Conservation (phyloP, 2,888 invertebrate species). For the Horisme vitalbata region DNA sequence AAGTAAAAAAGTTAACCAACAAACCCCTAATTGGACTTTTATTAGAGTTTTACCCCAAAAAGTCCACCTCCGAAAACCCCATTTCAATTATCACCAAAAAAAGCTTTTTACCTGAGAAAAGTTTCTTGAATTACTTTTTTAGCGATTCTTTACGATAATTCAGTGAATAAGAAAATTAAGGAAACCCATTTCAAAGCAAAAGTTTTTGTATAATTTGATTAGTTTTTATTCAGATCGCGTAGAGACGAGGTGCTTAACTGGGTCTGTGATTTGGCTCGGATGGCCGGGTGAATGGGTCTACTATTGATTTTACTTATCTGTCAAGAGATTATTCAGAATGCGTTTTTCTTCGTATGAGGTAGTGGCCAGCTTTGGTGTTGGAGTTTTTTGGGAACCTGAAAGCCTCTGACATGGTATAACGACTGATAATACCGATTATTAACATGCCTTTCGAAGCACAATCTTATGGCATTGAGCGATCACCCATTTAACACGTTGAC, state of each 20-base stretch:
- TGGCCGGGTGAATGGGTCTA: too few species aligned
- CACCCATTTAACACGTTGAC: too few species aligned
- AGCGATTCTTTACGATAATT: conserved; percentile 8
- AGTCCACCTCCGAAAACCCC: background rate
- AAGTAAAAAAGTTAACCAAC: background rate
- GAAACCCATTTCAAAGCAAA: background rate
- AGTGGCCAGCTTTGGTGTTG: too few species aligned
- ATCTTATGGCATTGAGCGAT: too few species aligned
- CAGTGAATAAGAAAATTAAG: conserved; percentile 7
- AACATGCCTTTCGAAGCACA: too few species aligned
- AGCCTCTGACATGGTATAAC: too few species aligned
- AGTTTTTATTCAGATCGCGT: conserved; percentile 1
- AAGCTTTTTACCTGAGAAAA: conserved; percentile 1
- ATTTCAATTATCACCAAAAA: conserved; percentile 6
- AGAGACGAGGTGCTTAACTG: background rate
- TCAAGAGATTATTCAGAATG: too few species aligned
- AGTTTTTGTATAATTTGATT: conserved; percentile 4
- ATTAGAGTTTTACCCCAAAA: conserved; percentile 1
- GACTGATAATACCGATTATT: too few species aligned
- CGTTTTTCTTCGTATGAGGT: too few species aligned
- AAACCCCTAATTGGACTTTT: conserved; percentile 1
- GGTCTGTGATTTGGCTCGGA: too few species aligned
- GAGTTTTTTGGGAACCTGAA: too few species aligned
- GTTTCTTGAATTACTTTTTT: conserved; percentile 7
- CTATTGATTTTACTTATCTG: too few species aligned